These are phyloP conservation scores for Aporophyla nigra DNA, from an alignment of 2,888 invertebrate genomes.

Conservation along the genomic window DNA sequence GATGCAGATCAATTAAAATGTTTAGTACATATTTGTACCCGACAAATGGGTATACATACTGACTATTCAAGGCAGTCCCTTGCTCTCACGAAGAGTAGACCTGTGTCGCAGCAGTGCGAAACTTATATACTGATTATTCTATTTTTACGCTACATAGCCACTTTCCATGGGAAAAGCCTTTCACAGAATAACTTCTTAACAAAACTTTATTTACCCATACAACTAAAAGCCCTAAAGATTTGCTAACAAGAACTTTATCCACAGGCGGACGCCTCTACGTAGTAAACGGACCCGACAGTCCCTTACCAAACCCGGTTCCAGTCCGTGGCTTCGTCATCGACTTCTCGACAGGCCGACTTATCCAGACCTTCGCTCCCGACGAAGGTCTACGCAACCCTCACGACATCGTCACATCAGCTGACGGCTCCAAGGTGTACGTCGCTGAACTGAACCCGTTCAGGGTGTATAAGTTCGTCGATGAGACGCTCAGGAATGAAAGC, in stretches of 20 bases:
- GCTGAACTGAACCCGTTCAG: conserved; percentile 94
- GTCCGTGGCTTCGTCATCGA: conserved; percentile 94
- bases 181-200: background rate
- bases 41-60: no score
- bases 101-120: background rate
- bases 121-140: background rate
- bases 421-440: conserved; percentile 93
- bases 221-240: background rate
- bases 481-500: conserved; percentile 69
- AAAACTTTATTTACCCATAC: background rate
- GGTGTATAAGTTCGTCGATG: conserved; percentile 89
- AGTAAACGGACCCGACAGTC: conserved; percentile 93
- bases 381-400: conserved; percentile 93
- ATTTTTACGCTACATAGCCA: background rate
- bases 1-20: no score
- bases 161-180: no score
- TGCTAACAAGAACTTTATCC: background rate
- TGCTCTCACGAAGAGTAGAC: background rate
- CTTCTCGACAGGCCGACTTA: conserved; percentile 90
- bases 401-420: conserved; percentile 93
- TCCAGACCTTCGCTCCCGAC: conserved; percentile 92
- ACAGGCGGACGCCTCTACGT: conserved; percentile 93
- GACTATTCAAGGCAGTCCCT: no score
- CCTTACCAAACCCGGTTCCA: conserved; percentile 81
- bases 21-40: no score